phyloP scores from a whole-genome alignment of 2,888 invertebrate genomes.

The Siphlonurus alternatus region DNA sequence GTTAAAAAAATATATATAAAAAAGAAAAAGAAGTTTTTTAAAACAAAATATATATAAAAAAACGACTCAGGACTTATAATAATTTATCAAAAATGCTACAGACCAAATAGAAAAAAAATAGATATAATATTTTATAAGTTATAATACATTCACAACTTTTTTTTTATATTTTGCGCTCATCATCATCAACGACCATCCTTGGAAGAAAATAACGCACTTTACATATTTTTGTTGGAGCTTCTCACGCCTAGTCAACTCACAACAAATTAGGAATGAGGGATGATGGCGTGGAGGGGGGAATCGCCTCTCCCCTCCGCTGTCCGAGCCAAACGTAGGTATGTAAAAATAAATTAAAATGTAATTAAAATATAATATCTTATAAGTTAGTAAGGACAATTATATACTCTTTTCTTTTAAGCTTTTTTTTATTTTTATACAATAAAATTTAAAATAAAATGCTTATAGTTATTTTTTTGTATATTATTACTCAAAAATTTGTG shows the following conservation, averaged over 20 bases:
- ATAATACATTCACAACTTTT: background rate
- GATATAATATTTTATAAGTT: background rate
- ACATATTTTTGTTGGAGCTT: background rate
- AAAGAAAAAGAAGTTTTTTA: background rate
- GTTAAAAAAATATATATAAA: slow-evolving; percentile 33
- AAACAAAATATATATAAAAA: background rate
- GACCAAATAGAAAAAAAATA: background rate
- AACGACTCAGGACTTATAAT: slow-evolving; percentile 1
- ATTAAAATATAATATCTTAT: background rate
- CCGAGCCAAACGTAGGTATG: background rate
- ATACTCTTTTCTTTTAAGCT: no score
- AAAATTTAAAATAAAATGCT: no score
- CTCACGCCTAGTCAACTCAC: background rate
- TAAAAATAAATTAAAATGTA: background rate
- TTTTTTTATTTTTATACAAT: no score
- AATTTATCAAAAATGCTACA: slow-evolving; percentile 1
- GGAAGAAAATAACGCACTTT: background rate
- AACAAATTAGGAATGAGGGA: background rate
- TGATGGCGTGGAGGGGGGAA: background rate
- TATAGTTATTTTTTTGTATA: no score
- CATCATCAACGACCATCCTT: background rate
- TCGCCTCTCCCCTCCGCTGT: background rate
- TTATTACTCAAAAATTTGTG: no score
- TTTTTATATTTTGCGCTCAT: background rate
- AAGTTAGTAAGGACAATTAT: no score